Base-by-base conservation (phyloP, 1,140 invertebrate genomes). In the Drosophila saltans region DNA sequence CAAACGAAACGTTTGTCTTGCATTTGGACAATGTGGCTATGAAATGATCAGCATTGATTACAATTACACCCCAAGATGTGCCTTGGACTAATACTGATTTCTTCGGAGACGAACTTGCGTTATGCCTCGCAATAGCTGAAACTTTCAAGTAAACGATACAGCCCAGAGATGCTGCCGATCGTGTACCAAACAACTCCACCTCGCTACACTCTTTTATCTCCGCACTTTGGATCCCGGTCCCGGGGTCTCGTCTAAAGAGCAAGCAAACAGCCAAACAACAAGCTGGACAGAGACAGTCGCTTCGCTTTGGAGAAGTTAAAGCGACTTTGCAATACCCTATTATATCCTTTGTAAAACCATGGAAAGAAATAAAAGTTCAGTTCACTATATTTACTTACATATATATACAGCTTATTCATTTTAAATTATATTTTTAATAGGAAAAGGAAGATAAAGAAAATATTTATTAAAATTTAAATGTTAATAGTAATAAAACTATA, bases 1-100 rank as follows among this genome's bases (percentile, higher is more conserved):
- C 69, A 71, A 45, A 67, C 69, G 56, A 71, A 52, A 41, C 43
- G 45, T 72, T 67, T 72, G 69, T 72, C 57, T 67, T 10, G 11
- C n/a, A 10, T 16, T 64, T 69, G 57, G 58, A 66, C 63, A 71
- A 71, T 59, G 30, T 59, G 57, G 57, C 57, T 39, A 36, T 43
- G 24, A 62, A 45, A 62, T 62, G 41, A 26, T 24, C 60, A 43
- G 21, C 45, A 52, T 52, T 52, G 45, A 52, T 52, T 52, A 52
- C 45, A 52, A 52, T 52, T 52, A 52, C 21, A 52, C 45, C 21
- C 45, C 45, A 9, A 52, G 45, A 24, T 52, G 45, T 52, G 45
- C 45, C 45, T 52, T 52, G 8, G 45, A 52, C 45, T 52, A 52
- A 52, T 52, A 52, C 45, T 52, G 45, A 52, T 52, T 26, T 52